Evolutionary conservation across 2,888 invertebrate genomes (phyloP), one percentile per base, ranked within the genome.

Genomic region (Brenthis hecate): DNA sequence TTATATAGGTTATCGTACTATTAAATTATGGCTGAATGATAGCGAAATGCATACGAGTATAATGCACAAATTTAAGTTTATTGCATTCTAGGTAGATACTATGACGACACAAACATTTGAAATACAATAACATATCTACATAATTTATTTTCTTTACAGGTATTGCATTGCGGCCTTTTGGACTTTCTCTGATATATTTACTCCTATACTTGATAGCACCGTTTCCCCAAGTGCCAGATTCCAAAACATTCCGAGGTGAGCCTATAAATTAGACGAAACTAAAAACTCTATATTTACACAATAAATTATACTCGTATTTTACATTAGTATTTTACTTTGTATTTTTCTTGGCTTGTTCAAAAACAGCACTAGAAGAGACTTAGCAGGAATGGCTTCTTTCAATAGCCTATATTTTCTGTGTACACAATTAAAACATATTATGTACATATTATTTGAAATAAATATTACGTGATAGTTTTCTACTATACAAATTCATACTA

Each of bases 141-240:
- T 6, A n/a, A 54, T 62, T 64, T 65, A 70, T 63, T 78, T 87
- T 84, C 81, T 79, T 94, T 94, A 71, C 93, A 98, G 98, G 96
- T 93, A 94, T 96, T 81, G 94, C 96, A 81, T 95, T 97, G 85
- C 95, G 98, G 81, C 98, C 97, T 65, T 96, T 95, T 80, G 95
- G 95, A 78, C 92, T 98, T 74, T 97, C 98, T 50, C 91, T 96
- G 74, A 88, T 97, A 76, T 98, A 98, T 88, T 93, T 98, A 77
- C 89, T 96, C 72, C 93, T 98, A 83, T 94, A 96, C 88, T 94
- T 97, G 78, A 94, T 95, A 86, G 94, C 96, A 73, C 97, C 98
- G 32, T 93, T 96, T 77, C 94, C 96, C 69, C 96, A 96, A 72
- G 94, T 96, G 75, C 97, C 97, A 67, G 95, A 95, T 68, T 82